phyloP scores from a whole-genome alignment of 2,888 invertebrate species.

The Sacculina carcini region DNA sequence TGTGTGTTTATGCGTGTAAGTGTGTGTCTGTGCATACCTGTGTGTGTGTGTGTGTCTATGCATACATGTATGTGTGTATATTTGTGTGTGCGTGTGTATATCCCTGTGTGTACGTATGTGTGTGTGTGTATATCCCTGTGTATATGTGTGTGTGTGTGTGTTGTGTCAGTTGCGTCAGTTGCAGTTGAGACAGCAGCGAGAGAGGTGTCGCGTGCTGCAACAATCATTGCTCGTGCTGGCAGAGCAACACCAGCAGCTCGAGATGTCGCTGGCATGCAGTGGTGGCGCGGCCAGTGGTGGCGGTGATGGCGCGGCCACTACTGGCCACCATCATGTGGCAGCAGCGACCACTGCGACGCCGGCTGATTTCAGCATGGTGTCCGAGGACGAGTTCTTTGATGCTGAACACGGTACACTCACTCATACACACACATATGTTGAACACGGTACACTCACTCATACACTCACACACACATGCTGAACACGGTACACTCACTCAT shows the following conservation, averaged over 20 bases:
- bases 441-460: neutral
- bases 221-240: conserved; percentile 38
- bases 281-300: too few relatives aligned
- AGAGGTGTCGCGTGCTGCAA: conserved; percentile 35
- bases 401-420: neutral
- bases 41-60: neutral
- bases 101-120: too few relatives aligned
- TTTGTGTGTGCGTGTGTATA: neutral
- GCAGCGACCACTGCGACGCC: too few relatives aligned
- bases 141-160: too few relatives aligned
- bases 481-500: neutral
- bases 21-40: neutral
- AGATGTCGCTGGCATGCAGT: conserved; percentile 24
- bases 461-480: neutral
- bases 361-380: neutral
- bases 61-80: neutral
- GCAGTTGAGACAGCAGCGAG: conserved; percentile 25
- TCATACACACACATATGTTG: neutral
- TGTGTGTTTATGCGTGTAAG: too few relatives aligned
- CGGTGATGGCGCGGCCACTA: too few relatives aligned
- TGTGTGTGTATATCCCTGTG: too few relatives aligned
- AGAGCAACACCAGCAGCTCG: conserved; percentile 36
- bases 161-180: conserved; percentile 21
- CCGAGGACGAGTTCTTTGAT: conserved; percentile 13
- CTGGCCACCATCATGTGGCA: too few relatives aligned